Percentiles rank a stretch among this genome's conserved stretches.
These are phyloP conservation scores for Gallinago undulata DNA, from an alignment of 2,113 vertebrate species.

Conservation along the genomic window DNA sequence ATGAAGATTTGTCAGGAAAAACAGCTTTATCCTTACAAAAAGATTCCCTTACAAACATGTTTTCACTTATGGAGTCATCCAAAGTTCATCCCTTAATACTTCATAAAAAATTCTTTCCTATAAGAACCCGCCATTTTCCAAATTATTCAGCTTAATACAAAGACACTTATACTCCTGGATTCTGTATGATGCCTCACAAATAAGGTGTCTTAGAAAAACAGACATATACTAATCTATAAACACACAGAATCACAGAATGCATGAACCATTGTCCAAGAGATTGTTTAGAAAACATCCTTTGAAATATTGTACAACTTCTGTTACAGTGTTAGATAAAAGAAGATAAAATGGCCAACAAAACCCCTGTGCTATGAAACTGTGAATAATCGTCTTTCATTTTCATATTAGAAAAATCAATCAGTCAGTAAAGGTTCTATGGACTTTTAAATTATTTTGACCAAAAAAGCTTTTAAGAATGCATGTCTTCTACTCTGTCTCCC, in stretches of 20 bases:
- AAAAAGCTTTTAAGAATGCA: neutral
- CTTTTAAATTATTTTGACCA: neutral
- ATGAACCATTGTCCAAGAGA: neutral
- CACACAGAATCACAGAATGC: neutral
- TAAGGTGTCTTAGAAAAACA: neutral
- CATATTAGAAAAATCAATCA: neutral
- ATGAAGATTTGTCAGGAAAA: neutral
- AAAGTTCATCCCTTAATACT: neutral
- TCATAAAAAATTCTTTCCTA: neutral
- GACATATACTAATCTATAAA: neutral
- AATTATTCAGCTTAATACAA: neutral
- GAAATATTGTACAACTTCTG: neutral
- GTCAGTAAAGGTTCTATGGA: neutral
- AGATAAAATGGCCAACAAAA: neutral
- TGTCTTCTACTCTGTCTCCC: neutral
- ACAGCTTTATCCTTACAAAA: neutral
- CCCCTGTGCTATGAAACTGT: no score
- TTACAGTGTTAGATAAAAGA: neutral
- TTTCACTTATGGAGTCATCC: neutral
- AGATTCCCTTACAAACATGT: neutral
- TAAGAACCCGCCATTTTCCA: neutral
- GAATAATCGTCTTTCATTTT: neutral
- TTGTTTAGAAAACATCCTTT: neutral
- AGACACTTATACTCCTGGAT: neutral
- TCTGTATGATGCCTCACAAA: neutral